These are phyloP conservation scores for Pollenia griseotomentosa DNA, from an alignment of 2,888 invertebrate genomes.

Conservation along the genomic window DNA sequence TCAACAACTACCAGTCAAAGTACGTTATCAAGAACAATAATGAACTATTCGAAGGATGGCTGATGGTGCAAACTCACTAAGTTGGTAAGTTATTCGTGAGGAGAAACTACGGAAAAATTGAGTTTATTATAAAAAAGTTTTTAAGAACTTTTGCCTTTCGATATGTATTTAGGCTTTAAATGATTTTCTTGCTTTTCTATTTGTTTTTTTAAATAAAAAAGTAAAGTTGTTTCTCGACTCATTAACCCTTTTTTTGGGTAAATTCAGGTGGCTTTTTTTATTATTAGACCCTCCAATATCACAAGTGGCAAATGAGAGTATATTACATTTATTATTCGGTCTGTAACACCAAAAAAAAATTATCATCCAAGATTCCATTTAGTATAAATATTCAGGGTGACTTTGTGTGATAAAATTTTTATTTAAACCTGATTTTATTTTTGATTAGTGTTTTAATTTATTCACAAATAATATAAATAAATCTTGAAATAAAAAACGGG, in stretches of 20 bases:
- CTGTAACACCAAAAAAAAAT: no score
- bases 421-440: no score
- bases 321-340: no score
- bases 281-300: not conserved
- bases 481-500: no score
- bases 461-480: no score
- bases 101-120: constrained; percentile 21
- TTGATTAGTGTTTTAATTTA: no score
- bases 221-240: constrained; percentile 44
- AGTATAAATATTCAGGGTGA: no score
- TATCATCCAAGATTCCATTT: no score
- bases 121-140: constrained; percentile 41
- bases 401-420: no score
- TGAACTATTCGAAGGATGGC: not conserved
- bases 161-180: constrained; percentile 26
- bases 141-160: constrained; percentile 38
- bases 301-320: no score
- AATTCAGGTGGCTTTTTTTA: not conserved
- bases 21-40: not conserved
- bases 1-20: not conserved
- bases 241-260: constrained; percentile 57
- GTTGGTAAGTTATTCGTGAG: constrained; percentile 18
- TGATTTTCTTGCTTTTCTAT: not conserved
- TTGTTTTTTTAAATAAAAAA: not conserved
- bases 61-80: constrained; percentile 1